These are phyloP conservation scores for Felis chaus DNA, from an alignment of 2,113 vertebrate species.

Conservation along the genomic window DNA sequence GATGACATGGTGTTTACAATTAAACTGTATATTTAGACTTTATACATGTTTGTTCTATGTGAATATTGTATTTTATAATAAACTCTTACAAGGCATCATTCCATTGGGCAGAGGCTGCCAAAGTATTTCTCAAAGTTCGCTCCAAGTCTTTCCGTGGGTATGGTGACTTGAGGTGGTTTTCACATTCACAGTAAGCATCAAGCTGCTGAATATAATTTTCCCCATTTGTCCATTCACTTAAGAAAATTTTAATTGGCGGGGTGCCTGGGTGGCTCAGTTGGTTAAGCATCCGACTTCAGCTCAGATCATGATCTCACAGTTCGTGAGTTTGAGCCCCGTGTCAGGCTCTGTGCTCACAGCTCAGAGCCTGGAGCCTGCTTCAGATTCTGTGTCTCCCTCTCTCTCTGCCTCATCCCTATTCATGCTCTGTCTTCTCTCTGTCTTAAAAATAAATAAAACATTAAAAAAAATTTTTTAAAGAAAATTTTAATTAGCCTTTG, in stretches of 20 bases:
- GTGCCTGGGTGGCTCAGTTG: no score
- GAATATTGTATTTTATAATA: background rate
- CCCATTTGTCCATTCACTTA: background rate
- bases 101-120: background rate
- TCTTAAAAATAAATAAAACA: no score
- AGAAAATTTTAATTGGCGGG: background rate
- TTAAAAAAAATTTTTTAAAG: background rate
- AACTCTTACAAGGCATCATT: background rate
- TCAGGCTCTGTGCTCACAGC: no score
- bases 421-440: no score
- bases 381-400: no score
- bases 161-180: background rate
- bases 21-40: background rate
- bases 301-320: no score
- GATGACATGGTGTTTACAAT: background rate
- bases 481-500: background rate
- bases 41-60: background rate
- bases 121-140: background rate
- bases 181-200: background rate
- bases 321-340: no score
- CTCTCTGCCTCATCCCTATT: no score
- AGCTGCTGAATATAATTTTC: background rate
- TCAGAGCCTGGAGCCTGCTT: no score
- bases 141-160: background rate
- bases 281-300: no score